Evolutionary conservation across 2,797 vertebrate species (phyloP).

Genomic region (Hylomyscus alleni): DNA sequence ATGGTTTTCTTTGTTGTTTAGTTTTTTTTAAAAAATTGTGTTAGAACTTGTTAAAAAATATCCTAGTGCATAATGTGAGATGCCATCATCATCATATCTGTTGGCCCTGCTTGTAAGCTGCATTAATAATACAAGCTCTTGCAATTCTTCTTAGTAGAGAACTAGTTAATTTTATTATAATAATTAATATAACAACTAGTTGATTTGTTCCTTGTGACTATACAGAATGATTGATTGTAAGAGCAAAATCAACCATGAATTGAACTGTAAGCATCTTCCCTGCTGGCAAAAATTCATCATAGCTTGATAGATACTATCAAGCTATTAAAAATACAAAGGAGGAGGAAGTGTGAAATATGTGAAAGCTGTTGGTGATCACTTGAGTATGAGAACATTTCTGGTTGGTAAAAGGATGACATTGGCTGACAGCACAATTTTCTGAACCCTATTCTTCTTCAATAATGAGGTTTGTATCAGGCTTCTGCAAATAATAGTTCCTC

Average conservation of each 20-base stretch:
- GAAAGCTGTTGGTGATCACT: neutral
- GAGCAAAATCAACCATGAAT: neutral
- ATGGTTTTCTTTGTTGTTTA: neutral
- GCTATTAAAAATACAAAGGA: neutral
- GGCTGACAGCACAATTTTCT: neutral
- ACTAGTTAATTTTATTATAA: neutral
- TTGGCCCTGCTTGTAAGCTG: neutral
- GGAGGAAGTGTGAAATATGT: neutral
- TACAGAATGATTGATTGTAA: neutral
- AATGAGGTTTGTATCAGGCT: neutral
- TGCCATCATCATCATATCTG: neutral
- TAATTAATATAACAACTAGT: neutral
- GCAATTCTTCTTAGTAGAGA: neutral
- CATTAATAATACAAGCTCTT: neutral
- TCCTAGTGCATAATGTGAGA: too few species aligned
- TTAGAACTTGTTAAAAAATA: neutral
- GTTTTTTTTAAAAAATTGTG: neutral
- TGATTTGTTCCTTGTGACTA: neutral
- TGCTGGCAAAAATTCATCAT: neutral
- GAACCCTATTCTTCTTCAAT: neutral
- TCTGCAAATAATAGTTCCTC: neutral
- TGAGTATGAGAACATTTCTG: neutral
- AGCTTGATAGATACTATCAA: neutral
- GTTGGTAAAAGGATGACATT: neutral
- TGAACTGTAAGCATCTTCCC: neutral